phyloP scores from a whole-genome alignment of 2,113 vertebrate genomes.

The Dipodomys stephensi region DNA sequence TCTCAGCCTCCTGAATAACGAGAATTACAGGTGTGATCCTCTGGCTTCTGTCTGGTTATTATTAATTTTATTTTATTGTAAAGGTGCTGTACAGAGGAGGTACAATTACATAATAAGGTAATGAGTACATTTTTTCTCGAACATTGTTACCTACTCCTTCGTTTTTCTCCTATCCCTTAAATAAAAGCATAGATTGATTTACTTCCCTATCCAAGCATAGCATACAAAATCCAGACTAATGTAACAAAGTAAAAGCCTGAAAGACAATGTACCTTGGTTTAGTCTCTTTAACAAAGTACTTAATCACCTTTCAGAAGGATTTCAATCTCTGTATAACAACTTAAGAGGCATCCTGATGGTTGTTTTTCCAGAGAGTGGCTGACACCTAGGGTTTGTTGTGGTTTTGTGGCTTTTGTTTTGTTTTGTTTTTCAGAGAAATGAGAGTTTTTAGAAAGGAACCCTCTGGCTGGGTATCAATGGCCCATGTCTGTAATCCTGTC shows the following conservation, averaged over 20 bases:
- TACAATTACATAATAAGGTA: no score
- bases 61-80: neutral
- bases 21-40: no score
- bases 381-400: neutral
- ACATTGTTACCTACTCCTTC: no score
- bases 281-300: neutral
- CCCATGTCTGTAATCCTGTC: no score
- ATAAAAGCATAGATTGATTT: neutral
- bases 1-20: no score
- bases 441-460: neutral
- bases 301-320: constrained; percentile 10
- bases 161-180: neutral
- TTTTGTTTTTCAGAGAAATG: no score
- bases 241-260: neutral
- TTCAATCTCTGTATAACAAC: neutral
- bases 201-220: neutral
- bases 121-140: no score
- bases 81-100: no score
- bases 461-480: no score
- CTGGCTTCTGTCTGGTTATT: neutral
- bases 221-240: neutral
- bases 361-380: neutral
- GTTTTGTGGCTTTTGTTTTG: no score
- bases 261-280: neutral
- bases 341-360: neutral